phyloP scores from a whole-genome alignment of 2,797 vertebrate genomes.

The Threskiornis aethiopicus region DNA sequence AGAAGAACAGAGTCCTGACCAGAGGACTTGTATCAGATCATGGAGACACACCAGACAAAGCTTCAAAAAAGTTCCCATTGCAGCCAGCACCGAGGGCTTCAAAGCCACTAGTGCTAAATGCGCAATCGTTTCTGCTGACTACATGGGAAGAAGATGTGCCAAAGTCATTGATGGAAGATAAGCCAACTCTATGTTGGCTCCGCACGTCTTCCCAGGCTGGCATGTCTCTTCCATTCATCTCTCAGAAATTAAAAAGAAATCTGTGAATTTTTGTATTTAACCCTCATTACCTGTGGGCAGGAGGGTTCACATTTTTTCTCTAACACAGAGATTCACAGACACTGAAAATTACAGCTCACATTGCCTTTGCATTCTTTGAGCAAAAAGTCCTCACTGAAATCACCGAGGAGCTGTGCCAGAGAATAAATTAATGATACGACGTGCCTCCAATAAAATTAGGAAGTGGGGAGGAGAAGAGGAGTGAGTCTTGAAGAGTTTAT shows the following conservation, averaged over 20 bases:
- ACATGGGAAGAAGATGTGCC: background rate
- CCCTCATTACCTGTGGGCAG: background rate
- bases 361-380: background rate
- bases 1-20: background rate
- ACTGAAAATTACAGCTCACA: constrained; percentile 25
- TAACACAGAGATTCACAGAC: background rate
- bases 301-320: background rate
- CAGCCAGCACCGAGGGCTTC: background rate
- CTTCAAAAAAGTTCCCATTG: background rate
- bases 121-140: background rate
- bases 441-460: constrained; percentile 30
- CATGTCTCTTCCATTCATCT: background rate
- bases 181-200: background rate
- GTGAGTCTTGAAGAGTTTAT: background rate
- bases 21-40: background rate
- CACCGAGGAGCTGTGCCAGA: background rate
- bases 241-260: constrained; percentile 21
- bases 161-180: background rate
- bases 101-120: background rate
- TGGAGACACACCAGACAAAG: accelerated
- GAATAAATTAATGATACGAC: constrained; percentile 11
- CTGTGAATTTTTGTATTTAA: background rate
- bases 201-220: background rate
- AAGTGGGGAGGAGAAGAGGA: background rate
- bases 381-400: constrained; percentile 2